Evolutionary conservation across 1,140 invertebrate genomes (phyloP), one percentile per base, ranked within the genome.

Genomic region (Drosophila tristis): DNA sequence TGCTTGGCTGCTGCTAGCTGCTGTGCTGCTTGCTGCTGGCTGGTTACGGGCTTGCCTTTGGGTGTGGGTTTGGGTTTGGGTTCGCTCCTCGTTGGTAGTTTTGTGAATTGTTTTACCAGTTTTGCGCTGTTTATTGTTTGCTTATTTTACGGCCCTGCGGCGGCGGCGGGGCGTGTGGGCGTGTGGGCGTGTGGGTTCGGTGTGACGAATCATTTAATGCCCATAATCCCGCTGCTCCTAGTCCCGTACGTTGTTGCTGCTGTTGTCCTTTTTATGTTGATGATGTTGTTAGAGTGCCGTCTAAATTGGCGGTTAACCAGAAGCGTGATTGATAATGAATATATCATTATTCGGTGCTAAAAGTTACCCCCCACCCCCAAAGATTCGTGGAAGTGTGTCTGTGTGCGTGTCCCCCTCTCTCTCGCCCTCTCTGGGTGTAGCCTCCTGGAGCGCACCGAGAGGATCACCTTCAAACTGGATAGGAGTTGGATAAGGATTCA

Each of bases 151-250:
- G 66, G 31, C 9, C 23, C 35, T 8, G 15, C 5, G 47, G 11
- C 35, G 56, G 43, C 2, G 54, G 51, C 58, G 20, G 20, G 20
- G 1, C 2, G 20, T 20, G 20, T 16, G 16, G 16, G 0, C 16
- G 16, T 20, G 20, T 20, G 20, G 20, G 20, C 20, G 20, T 20
- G 20, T 20, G 20, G 20, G 1, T 20, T 20, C 2, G 20, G 67
- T 65, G 63, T 67, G 70, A 81, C 78, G 72, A 86, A 86, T 76
- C 76, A 74, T 89, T 89, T 87, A 84, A 89, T 61, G 64, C 67
- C 55, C 72, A 55, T 74, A 71, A 71, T 70, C 65, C 39, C 25
- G 7, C 2, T 11, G 9, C 9, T 9, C 63, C 67, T 87, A 79
- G 66, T 64, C 45, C 57, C 61, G 43, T 72, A 51, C 1, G 35